These are phyloP conservation scores for Fratercula arctica DNA, from an alignment of 2,797 vertebrate species.

Conservation along the genomic window DNA sequence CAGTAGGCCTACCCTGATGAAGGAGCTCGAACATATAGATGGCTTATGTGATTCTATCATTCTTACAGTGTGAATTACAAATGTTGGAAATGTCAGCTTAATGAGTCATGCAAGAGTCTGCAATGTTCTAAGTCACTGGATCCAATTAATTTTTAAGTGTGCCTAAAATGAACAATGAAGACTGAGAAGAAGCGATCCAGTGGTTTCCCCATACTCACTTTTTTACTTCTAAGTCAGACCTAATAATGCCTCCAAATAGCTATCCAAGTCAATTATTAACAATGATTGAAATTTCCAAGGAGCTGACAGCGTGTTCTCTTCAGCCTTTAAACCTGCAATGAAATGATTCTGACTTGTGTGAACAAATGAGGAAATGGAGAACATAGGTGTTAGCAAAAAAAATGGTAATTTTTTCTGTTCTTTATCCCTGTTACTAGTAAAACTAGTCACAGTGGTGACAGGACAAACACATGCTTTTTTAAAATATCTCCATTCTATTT, in stretches of 20 bases:
- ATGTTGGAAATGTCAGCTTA: constrained; percentile 78
- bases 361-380: neutral
- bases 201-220: neutral
- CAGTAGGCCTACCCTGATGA: constrained; percentile 44
- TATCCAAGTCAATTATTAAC: constrained; percentile 27
- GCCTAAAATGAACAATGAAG: constrained; percentile 63
- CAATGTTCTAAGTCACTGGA: constrained; percentile 68
- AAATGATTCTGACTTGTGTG: neutral
- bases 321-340: neutral
- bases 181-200: neutral
- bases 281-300: neutral
- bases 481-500: neutral
- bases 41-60: constrained; percentile 70
- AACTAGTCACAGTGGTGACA: neutral
- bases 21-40: constrained; percentile 61
- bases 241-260: constrained; percentile 43
- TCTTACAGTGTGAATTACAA: constrained; percentile 64
- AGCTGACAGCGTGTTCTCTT: neutral
- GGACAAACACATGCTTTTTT: neutral
- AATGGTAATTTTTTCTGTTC: neutral
- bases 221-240: neutral
- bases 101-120: constrained; percentile 77
- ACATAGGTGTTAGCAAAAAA: neutral
- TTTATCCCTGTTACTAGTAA: neutral
- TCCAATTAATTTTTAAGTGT: constrained; percentile 72